A percentile compares a stretch with the other conserved stretches of the same genome.
These are phyloP conservation scores for Dreissena polymorpha DNA, from an alignment of 1,140 invertebrate species.

Conservation along the genomic window DNA sequence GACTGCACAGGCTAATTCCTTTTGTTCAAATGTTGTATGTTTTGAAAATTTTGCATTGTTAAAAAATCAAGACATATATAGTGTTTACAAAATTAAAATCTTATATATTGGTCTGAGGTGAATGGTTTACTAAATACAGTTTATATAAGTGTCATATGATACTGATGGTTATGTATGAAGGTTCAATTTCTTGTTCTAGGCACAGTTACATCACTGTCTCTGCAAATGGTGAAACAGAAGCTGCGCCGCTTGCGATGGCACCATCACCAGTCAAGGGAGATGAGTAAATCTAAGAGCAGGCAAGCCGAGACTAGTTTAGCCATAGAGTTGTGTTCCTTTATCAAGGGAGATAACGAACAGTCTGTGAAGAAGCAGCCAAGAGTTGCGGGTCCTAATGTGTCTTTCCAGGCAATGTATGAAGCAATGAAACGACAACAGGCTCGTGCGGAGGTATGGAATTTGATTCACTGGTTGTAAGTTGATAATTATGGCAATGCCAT, in stretches of 20 bases:
- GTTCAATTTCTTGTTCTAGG: not conserved
- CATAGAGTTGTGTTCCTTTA: slow-evolving; percentile 67
- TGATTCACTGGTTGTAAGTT: not conserved
- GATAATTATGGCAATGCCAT: too few species aligned
- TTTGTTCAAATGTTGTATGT: too few species aligned
- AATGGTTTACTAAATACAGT: too few species aligned
- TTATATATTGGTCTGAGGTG: too few species aligned
- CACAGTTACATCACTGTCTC: slow-evolving; percentile 59
- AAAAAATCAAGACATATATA: too few species aligned
- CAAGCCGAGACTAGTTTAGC: slow-evolving; percentile 30
- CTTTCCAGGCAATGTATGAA: slow-evolving; percentile 71
- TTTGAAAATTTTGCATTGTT: too few species aligned
- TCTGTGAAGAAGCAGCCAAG: slow-evolving; percentile 11
- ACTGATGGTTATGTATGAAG: too few species aligned
- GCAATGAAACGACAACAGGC: slow-evolving; percentile 80
- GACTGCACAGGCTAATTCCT: too few species aligned
- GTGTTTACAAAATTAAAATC: too few species aligned
- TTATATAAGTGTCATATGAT: too few species aligned
- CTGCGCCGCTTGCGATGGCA: slow-evolving; percentile 73
- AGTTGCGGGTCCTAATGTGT: slow-evolving; percentile 60
- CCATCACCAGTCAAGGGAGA: slow-evolving; percentile 66
- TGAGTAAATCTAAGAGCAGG: slow-evolving; percentile 3
- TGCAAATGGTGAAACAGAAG: slow-evolving; percentile 77
- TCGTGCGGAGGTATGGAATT: slow-evolving; percentile 78
- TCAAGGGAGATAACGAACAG: slow-evolving; percentile 64